phyloP scores from a whole-genome alignment of 1,140 invertebrate species.

The Belonocnema kinseyi region DNA sequence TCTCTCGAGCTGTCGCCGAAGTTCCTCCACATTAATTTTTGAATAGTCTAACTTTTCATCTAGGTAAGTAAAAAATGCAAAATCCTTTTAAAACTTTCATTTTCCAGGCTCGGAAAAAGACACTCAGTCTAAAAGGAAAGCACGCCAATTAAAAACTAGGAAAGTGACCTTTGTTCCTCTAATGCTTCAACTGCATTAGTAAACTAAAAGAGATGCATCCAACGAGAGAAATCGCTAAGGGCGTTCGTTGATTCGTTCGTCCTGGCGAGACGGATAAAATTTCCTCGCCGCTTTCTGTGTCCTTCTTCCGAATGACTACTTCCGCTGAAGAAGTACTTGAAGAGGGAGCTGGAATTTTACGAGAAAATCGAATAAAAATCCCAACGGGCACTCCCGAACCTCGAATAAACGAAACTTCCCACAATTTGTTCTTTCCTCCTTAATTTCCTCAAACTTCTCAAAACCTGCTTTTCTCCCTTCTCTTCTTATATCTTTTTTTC shows the following conservation, averaged over 20 bases:
- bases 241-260: neutral
- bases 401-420: constrained; percentile 22
- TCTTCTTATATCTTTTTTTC: neutral
- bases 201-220: constrained; percentile 3
- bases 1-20: no score
- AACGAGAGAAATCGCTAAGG: neutral
- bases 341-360: constrained; percentile 18
- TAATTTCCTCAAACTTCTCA: neutral
- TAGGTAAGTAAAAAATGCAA: no score
- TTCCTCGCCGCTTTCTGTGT: constrained; percentile 14
- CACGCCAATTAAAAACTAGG: neutral
- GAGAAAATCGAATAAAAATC: constrained; percentile 27
- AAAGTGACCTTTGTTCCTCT: neutral
- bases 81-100: no score
- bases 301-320: constrained; percentile 24
- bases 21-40: neutral
- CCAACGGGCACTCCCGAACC: neutral
- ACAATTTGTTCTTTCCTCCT: neutral
- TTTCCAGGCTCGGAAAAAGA: neutral
- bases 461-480: neutral
- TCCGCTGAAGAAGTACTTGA: constrained; percentile 5
- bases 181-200: constrained; percentile 5
- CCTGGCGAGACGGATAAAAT: constrained; percentile 12
- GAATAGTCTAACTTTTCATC: no score
- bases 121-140: neutral